Conservation (phyloP, 1,140 invertebrate genomes). For the Dysdera silvatica region DNA sequence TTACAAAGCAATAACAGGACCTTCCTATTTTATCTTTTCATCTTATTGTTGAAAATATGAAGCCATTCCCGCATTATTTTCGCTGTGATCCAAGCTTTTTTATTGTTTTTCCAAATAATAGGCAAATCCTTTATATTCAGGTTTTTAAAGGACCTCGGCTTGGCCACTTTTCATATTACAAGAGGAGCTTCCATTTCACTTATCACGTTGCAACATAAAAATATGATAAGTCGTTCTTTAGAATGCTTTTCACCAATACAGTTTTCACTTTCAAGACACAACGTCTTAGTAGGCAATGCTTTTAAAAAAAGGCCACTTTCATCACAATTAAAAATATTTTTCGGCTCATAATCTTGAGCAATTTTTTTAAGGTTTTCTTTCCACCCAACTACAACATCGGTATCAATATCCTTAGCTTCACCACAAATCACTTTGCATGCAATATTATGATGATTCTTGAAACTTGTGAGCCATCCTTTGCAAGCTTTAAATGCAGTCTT, state of each 20-base stretch:
- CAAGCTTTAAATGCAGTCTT: background rate
- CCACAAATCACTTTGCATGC: too few species aligned
- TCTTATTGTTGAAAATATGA: conserved; percentile 25
- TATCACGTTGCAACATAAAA: conserved; percentile 21
- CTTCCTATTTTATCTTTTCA: conserved; percentile 21
- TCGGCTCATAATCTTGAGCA: too few species aligned
- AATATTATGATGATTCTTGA: too few species aligned
- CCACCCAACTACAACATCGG: background rate
- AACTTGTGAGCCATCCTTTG: background rate
- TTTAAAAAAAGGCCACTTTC: conserved; percentile 32
- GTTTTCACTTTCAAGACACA: conserved; percentile 24
- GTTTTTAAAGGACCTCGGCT: conserved; percentile 33
- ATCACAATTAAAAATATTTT: conserved; percentile 33
- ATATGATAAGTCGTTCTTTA: conserved; percentile 31
- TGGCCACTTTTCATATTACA: conserved; percentile 30
- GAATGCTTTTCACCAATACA: conserved; percentile 31
- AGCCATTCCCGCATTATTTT: conserved; percentile 33
- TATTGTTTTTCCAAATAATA: conserved; percentile 23
- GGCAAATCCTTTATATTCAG: conserved; percentile 22
- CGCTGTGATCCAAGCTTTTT: conserved; percentile 35
- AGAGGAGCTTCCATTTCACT: conserved; percentile 31
- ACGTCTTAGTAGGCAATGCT: conserved; percentile 29
- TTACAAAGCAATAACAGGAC: conserved; percentile 25
- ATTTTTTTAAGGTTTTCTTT: background rate
- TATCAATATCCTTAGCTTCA: background rate